Evolutionary conservation across 2,113 vertebrate genomes (phyloP).

Genomic region (Rhynchopsitta pachyrhyncha): DNA sequence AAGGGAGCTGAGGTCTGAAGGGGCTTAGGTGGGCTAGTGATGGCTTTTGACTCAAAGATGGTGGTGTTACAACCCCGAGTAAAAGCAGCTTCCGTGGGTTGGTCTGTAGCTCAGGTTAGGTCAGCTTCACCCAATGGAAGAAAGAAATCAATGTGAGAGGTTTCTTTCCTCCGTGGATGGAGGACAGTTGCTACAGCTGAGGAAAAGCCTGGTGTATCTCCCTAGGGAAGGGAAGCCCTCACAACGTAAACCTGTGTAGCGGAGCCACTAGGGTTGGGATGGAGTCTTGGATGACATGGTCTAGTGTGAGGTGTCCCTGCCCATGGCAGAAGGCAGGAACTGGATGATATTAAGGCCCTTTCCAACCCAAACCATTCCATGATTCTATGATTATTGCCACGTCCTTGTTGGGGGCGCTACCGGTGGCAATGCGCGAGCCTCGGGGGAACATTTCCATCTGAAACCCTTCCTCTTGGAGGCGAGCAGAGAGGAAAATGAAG

Average conservation of each 20-base stretch:
- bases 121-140: rapidly evolving
- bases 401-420: background rate
- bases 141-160: background rate
- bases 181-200: background rate
- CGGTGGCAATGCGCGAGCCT: background rate
- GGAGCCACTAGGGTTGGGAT: background rate
- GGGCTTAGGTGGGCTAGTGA: background rate
- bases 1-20: background rate
- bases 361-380: background rate
- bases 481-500: background rate
- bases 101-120: background rate
- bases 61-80: background rate
- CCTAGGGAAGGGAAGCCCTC: background rate
- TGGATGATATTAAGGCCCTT: background rate
- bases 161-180: background rate
- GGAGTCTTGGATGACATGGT: background rate
- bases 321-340: background rate
- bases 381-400: background rate
- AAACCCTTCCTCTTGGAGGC: background rate
- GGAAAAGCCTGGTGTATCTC: background rate
- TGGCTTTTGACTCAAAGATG: background rate
- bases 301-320: background rate
- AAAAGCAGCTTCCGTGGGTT: background rate
- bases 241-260: rapidly evolving
- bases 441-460: background rate